A percentile compares a stretch with the other conserved stretches of the same genome.
phyloP scores from a whole-genome alignment of 2,888 invertebrate genomes.

The Stenoptilia bipunctidactyla region DNA sequence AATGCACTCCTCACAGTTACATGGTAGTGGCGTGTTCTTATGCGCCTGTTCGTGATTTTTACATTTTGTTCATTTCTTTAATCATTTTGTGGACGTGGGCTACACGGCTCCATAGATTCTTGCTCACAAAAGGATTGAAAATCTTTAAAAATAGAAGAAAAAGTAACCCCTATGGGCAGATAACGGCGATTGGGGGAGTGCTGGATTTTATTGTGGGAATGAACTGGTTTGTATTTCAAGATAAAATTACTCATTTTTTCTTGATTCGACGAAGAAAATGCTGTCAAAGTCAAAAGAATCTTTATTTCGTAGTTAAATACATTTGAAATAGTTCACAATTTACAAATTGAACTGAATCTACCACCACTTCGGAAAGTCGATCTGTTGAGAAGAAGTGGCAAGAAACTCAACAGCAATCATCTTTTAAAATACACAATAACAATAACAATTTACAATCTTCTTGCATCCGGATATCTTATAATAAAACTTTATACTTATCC shows the following conservation, averaged over 20 bases:
- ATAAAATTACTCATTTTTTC: conserved; percentile 3
- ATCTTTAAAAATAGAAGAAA: conserved; percentile 4
- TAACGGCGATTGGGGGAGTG: conserved; percentile 1
- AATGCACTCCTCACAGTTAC: conserved; percentile 3
- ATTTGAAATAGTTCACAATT: too few species aligned
- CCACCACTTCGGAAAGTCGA: too few species aligned
- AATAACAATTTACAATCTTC: too few species aligned
- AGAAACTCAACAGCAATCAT: too few species aligned
- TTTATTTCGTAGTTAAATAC: too few species aligned
- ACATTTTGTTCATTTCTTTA: conserved; percentile 2
- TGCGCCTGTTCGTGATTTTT: conserved; percentile 3
- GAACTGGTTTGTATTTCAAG: conserved; percentile 1
- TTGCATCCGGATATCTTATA: too few species aligned
- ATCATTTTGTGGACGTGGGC: conserved; percentile 5
- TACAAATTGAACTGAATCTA: too few species aligned
- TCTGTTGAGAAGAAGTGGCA: too few species aligned
- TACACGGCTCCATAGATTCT: conserved; percentile 2
- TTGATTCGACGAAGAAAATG: conserved; percentile 4
- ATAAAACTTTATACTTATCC: too few species aligned
- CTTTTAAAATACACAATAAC: too few species aligned
- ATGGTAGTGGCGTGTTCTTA: neutral
- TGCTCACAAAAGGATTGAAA: conserved; percentile 4
- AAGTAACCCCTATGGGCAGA: conserved; percentile 5
- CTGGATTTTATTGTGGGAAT: conserved; percentile 2
- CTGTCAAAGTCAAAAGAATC: too few species aligned